Conservation (phyloP, 2,113 vertebrate genomes). For the Lepus americanus region DNA sequence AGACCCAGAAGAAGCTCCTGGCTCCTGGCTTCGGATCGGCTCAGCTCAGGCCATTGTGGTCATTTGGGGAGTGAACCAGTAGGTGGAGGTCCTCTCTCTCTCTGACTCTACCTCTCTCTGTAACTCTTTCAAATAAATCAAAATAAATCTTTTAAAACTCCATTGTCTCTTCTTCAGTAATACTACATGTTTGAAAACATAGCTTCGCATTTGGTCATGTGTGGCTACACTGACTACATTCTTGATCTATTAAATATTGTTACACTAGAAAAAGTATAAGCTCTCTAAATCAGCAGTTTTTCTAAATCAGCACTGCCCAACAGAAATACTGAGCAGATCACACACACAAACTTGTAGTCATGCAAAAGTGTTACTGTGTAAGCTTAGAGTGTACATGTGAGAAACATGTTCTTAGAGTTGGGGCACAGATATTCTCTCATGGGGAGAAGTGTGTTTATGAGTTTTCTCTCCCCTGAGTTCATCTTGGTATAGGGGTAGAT, state of each 20-base stretch:
- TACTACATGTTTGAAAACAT: neutral
- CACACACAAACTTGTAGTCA: neutral
- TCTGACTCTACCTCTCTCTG: too few relatives aligned
- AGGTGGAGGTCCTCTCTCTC: too few relatives aligned
- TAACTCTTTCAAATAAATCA: too few relatives aligned
- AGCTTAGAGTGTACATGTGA: neutral
- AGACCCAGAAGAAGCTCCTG: too few relatives aligned
- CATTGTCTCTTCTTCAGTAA: neutral
- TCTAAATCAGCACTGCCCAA: neutral
- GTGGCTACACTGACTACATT: neutral
- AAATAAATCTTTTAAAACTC: neutral
- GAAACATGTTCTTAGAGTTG: neutral
- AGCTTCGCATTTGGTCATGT: neutral
- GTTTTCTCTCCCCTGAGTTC: neutral
- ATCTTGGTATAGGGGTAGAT: neutral
- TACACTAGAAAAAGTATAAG: rapidly evolving
- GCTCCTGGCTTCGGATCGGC: too few relatives aligned
- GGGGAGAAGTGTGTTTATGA: neutral
- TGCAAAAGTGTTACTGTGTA: neutral
- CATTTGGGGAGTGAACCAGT: too few relatives aligned
- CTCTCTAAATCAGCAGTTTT: neutral
- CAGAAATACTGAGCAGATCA: neutral
- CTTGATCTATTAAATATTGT: neutral
- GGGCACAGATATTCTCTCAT: neutral
- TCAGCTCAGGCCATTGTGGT: too few relatives aligned